Conservation (phyloP, 2,797 vertebrate genomes). For the Chromis chromis region DNA sequence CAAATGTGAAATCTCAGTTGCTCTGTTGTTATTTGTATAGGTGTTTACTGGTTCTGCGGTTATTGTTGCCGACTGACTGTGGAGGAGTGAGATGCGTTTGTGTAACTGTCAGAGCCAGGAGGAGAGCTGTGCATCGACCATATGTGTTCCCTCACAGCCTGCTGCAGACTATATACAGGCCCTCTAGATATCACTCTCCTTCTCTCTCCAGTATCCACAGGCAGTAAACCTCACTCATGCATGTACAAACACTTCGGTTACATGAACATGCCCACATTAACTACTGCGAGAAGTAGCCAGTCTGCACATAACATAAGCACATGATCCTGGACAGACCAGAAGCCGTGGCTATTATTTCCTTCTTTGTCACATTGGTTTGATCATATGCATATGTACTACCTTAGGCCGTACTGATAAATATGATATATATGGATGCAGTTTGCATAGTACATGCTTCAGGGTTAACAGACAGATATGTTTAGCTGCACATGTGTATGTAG, state of each 20-base stretch:
- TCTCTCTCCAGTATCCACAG: constrained; percentile 4
- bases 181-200: background rate
- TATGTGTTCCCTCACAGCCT: constrained; percentile 9
- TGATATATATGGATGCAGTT: background rate
- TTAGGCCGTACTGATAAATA: background rate
- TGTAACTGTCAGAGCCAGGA: background rate
- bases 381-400: background rate
- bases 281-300: background rate
- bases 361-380: background rate
- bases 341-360: background rate
- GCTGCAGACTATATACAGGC: background rate
- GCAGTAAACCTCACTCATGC: constrained; percentile 1
- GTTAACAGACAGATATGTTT: background rate
- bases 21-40: background rate
- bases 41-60: background rate
- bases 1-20: background rate
- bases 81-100: background rate
- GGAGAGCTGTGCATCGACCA: constrained; percentile 18
- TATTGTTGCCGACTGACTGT: background rate
- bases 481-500: background rate
- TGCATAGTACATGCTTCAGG: too few species aligned
- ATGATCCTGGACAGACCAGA: background rate
- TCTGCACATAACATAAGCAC: background rate
- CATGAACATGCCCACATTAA: background rate
- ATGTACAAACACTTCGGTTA: constrained; percentile 14